Evolutionary conservation across 2,888 invertebrate genomes (phyloP), one percentile per base, ranked within the genome.

Genomic region (Nymphalis c-album): DNA sequence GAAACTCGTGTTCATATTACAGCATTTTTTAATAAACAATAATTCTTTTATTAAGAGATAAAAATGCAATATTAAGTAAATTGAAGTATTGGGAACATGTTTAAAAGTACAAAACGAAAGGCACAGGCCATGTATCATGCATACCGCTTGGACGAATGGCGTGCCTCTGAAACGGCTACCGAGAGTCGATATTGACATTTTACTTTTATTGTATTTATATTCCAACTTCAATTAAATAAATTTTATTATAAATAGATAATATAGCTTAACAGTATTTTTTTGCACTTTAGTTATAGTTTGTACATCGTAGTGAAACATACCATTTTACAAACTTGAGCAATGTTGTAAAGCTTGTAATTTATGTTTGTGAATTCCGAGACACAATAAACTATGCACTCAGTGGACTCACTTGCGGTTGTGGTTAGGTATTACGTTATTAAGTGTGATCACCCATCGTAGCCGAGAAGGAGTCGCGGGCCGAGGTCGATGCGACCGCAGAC

Each of bases 361-460:
- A 67, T 64, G 69, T 60, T 59, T 65, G 57, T 66, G 57, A 58
- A 67, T 68, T 61, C 55, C 60, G 55, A 62, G 64, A 45, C 45
- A 66, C 64, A 69, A 69, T 68, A 72, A 71, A 70, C 62, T 62
- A 50, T 61, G 70, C 69, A 45, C 61, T 48, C 46, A 51, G 60
- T 63, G 68, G 66, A 71, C 70, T 74, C 69, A 63, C 77, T 83
- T 85, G 83, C 79, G 84, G 83, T 83, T 79, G 79, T 81, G 81
- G 78, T 48, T 74, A 76, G 80, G 81, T 83, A 85, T 86, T 85
- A 85, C 82, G 84, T 84, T 86, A 87, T 88, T 85, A 85, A 87
- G 87, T 81, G 85, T 82, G 84, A 86, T 86, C 85, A 80, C 78
- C 81, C 83, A 84, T 84, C 83, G 83, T 79, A 76, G 79, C 77